Percentiles rank a stretch among this genome's conserved stretches.
These are phyloP conservation scores for Aphaenogaster floridana DNA, from an alignment of 1,140 invertebrate species.

Conservation along the genomic window DNA sequence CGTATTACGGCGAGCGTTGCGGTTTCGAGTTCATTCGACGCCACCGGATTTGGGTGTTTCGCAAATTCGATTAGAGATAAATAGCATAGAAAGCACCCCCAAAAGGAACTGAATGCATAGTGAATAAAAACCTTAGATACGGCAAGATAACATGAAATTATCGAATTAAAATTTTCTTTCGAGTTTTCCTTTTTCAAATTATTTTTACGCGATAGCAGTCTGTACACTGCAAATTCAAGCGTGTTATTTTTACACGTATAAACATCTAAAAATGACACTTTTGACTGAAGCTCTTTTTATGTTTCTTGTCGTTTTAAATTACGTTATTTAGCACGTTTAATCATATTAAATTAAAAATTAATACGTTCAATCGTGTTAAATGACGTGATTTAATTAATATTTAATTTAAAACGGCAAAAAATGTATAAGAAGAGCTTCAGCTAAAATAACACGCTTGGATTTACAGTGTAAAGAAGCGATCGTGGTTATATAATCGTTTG, in stretches of 20 bases:
- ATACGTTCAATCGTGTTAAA: too few species aligned
- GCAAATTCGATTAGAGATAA: background rate
- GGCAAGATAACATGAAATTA: background rate
- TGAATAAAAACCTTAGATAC: background rate
- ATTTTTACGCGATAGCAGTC: background rate
- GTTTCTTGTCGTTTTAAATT: too few species aligned
- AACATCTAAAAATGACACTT: too few species aligned
- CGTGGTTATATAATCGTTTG: background rate
- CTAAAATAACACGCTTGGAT: too few species aligned
- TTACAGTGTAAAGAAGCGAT: background rate
- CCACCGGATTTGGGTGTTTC: conserved; percentile 1
- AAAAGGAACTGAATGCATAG: background rate
- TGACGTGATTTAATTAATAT: too few species aligned
- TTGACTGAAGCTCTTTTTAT: too few species aligned
- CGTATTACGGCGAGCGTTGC: background rate
- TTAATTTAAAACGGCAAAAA: too few species aligned
- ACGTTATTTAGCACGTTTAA: too few species aligned
- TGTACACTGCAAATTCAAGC: too few species aligned
- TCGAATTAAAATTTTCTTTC: background rate
- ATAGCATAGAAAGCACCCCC: background rate
- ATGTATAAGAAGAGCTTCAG: too few species aligned
- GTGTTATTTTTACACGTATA: too few species aligned
- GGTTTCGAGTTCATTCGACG: conserved; percentile 34
- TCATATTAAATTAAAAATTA: too few species aligned
- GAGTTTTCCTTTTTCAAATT: background rate